phyloP scores from a whole-genome alignment of 2,797 vertebrate genomes.

The Sciurus carolinensis region DNA sequence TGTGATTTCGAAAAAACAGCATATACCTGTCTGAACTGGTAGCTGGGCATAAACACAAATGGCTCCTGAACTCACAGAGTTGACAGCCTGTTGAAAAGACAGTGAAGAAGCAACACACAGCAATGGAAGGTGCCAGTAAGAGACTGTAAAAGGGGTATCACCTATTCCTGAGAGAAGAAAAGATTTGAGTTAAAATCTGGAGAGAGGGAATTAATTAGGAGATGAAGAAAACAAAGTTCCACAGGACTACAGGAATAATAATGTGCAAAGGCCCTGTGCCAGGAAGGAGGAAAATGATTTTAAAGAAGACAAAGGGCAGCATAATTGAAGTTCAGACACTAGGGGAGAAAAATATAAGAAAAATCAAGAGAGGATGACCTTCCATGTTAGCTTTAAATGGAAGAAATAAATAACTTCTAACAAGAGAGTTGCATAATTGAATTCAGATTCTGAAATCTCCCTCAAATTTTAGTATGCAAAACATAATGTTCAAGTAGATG shows the following conservation, averaged over 20 bases:
- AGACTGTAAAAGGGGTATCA: background rate
- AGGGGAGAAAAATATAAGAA: background rate
- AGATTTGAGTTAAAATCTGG: background rate
- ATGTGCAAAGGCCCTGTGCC: background rate
- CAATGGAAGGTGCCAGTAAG: background rate
- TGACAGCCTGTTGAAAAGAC: background rate
- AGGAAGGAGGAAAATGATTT: background rate
- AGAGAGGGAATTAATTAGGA: background rate
- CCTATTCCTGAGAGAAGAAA: background rate
- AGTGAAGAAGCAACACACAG: background rate
- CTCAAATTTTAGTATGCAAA: background rate
- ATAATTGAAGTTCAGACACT: background rate
- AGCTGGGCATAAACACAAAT: background rate
- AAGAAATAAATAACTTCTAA: background rate
- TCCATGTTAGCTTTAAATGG: background rate
- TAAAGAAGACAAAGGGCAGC: background rate
- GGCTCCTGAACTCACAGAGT: background rate
- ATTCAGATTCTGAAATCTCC: background rate
- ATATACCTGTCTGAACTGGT: background rate
- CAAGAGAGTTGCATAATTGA: background rate
- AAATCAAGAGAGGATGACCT: background rate
- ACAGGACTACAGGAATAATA: background rate
- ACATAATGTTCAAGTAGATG: background rate
- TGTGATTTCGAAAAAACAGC: constrained; percentile 4
- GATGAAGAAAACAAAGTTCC: background rate